Evolutionary conservation across 1,140 invertebrate species (phyloP).

Genomic region (Thaumetopoea pityocampa): DNA sequence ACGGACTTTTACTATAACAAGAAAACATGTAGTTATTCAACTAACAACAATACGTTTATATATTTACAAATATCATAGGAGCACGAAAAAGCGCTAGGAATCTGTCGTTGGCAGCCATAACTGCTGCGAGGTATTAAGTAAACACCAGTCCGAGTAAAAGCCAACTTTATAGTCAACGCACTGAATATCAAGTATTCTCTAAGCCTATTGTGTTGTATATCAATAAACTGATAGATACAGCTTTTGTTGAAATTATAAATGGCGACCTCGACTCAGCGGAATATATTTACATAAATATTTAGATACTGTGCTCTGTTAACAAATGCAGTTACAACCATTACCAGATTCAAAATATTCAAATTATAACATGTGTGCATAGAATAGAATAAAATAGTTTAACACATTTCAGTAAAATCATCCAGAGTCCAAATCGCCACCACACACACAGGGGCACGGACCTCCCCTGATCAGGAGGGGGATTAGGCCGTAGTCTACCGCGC

Average conservation of each 20-base stretch:
- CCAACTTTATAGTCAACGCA: constrained; percentile 8
- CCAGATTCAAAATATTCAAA: background rate
- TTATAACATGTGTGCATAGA: background rate
- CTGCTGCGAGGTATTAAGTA: constrained; percentile 14
- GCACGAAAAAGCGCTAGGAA: too few species aligned
- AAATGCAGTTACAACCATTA: too few species aligned
- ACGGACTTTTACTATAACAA: too few species aligned
- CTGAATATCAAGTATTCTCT: constrained; percentile 13
- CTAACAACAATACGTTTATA: too few species aligned
- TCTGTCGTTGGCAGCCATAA: constrained; percentile 1
- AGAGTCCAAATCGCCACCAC: too few species aligned
- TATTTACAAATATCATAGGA: too few species aligned
- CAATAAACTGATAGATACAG: background rate
- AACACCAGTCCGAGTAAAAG: constrained; percentile 6
- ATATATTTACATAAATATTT: constrained; percentile 3
- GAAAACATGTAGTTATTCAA: too few species aligned
- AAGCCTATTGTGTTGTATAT: constrained; percentile 12
- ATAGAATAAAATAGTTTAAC: too few species aligned
- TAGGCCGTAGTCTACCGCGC: too few species aligned
- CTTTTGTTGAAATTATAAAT: constrained; percentile 8
- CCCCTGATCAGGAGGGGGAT: too few species aligned
- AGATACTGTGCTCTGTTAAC: background rate
- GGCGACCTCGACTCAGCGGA: constrained; percentile 3
- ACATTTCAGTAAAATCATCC: too few species aligned
- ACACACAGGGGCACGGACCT: too few species aligned